A percentile compares a stretch with the other conserved stretches of the same genome.
Evolutionary conservation across 2,113 vertebrate species (phyloP).

Genomic region (Phaethon lepturus): DNA sequence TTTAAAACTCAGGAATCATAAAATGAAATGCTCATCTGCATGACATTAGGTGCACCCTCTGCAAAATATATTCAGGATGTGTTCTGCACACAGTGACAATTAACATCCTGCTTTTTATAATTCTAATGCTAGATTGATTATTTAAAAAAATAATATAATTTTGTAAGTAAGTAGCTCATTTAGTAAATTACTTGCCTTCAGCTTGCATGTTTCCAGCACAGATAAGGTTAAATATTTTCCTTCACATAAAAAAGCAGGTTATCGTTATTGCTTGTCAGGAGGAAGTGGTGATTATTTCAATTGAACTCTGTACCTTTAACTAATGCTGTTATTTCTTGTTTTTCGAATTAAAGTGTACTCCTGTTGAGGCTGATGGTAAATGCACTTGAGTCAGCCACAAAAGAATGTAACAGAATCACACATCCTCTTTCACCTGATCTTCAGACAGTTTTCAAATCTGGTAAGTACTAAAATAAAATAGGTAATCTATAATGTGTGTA

Average conservation of each 20-base stretch:
- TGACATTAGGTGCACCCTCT: not conserved
- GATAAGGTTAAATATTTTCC: not conserved
- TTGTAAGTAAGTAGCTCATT: not conserved
- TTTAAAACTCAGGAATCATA: not conserved
- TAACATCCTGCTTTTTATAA: not conserved
- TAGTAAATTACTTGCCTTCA: not conserved
- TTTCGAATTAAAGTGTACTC: not conserved
- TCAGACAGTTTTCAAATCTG: not conserved
- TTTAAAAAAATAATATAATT: not conserved
- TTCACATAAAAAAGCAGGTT: not conserved
- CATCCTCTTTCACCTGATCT: not conserved
- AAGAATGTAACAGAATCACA: not conserved
- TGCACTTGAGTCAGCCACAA: not conserved
- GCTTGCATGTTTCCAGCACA: not conserved
- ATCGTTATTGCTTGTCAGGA: not conserved
- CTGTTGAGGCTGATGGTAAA: not conserved
- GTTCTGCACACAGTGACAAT: not conserved
- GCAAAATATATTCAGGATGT: not conserved
- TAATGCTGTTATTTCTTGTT: slow-evolving; percentile 42
- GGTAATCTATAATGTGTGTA: not conserved
- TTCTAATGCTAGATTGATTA: not conserved
- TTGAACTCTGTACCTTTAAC: not conserved
- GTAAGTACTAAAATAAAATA: slow-evolving; percentile 23
- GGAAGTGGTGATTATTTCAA: slow-evolving; percentile 49
- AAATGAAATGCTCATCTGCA: not conserved